phyloP scores from a whole-genome alignment of 37 sponge, comb jelly and placozoan genomes.

The Spongia lamella region DNA sequence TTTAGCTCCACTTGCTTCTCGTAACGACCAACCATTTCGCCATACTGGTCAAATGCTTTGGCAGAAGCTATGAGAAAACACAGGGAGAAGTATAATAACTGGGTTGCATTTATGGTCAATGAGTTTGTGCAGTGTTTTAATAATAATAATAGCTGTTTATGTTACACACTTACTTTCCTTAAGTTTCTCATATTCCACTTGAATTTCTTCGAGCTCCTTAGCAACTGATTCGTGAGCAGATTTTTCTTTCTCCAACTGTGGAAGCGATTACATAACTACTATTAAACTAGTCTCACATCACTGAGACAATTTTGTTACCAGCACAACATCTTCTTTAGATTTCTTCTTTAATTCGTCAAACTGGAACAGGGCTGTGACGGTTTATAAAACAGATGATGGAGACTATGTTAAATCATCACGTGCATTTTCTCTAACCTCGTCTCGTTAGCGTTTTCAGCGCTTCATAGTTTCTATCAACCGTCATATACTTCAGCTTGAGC shows the following conservation, averaged over 20 bases:
- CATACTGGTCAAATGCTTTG: conserved; percentile 75
- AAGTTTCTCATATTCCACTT: conserved; percentile 58
- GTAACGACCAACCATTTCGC: conserved; percentile 49
- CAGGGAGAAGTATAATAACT: not conserved
- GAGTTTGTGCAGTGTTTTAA: not conserved
- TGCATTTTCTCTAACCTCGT: conserved; percentile 39
- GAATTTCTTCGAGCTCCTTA: conserved; percentile 6
- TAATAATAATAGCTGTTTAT: too few relatives aligned
- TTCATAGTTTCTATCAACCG: conserved; percentile 75
- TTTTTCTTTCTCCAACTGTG: conserved; percentile 40
- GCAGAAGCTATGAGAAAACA: conserved; percentile 31
- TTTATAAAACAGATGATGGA: not conserved
- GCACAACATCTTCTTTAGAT: conserved; percentile 20
- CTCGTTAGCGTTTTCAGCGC: conserved; percentile 56
- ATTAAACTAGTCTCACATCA: not conserved
- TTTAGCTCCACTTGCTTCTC: conserved; percentile 63
- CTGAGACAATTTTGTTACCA: not conserved
- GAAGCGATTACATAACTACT: not conserved
- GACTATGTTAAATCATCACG: not conserved
- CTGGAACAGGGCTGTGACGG: conserved; percentile 46
- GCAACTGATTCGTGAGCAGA: conserved; percentile 9
- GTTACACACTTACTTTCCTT: conserved; percentile 30
- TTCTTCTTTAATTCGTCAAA: conserved; percentile 66
- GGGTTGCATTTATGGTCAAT: not conserved
- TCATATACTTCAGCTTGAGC: conserved; percentile 62